Evolutionary conservation across 2,888 invertebrate species (phyloP).

Genomic region (Lobophora halterata): DNA sequence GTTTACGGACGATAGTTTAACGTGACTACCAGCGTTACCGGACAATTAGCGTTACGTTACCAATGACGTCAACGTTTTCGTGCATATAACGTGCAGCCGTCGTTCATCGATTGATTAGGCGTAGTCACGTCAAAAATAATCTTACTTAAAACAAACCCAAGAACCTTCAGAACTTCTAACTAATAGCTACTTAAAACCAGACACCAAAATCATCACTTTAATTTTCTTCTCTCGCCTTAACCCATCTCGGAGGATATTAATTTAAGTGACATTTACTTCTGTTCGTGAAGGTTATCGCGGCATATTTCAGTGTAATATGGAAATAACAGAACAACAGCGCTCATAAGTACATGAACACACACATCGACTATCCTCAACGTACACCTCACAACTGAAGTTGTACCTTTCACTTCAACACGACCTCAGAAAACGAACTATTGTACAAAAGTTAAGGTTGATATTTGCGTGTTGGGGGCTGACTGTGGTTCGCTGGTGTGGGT

Average conservation of each 20-base stretch:
- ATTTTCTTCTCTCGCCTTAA: background rate
- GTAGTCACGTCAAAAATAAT: too few species aligned
- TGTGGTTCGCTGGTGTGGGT: background rate
- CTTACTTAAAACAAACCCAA: too few species aligned
- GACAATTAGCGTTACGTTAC: too few species aligned
- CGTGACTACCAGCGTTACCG: too few species aligned
- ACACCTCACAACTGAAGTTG: slow-evolving; percentile 6
- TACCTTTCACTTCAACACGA: background rate
- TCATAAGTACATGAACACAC: slow-evolving; percentile 18
- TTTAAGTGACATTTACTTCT: slow-evolving; percentile 8
- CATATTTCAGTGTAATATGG: slow-evolving; percentile 13
- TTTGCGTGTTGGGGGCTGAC: background rate
- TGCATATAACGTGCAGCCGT: too few species aligned
- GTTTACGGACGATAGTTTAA: too few species aligned
- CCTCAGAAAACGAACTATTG: background rate
- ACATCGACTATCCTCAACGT: slow-evolving; percentile 8
- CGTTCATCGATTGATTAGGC: too few species aligned
- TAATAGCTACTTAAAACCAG: background rate
- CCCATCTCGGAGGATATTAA: background rate
- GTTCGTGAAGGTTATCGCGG: slow-evolving; percentile 5
- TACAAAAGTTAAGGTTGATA: background rate
- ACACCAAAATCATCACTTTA: background rate
- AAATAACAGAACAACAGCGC: slow-evolving; percentile 19
- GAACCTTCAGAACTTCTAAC: too few species aligned
- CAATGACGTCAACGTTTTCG: too few species aligned